These are phyloP conservation scores for Eupeodes luniger DNA, from an alignment of 2,888 invertebrate species.

Conservation along the genomic window DNA sequence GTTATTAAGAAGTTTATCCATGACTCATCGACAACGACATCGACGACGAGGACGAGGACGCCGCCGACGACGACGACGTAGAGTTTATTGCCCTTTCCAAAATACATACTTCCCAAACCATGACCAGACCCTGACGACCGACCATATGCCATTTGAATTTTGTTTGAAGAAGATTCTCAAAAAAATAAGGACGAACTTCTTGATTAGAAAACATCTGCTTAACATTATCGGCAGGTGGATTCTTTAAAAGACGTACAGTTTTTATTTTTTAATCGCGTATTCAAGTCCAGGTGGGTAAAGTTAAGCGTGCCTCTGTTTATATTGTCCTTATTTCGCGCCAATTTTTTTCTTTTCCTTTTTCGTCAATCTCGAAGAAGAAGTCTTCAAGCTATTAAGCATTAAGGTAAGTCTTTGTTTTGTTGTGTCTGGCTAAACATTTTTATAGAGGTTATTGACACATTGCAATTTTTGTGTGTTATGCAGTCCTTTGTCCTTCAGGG, in stretches of 20 bases:
- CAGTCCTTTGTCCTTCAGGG: conserved; percentile 60
- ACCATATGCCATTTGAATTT: conserved; percentile 64
- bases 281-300: conserved; percentile 53
- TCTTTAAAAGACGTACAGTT: conserved; percentile 9
- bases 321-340: conserved; percentile 62
- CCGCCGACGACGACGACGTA: not conserved
- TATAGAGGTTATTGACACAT: conserved; percentile 69
- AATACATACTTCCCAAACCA: conserved; percentile 11
- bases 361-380: no score
- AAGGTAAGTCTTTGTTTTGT: conserved; percentile 46
- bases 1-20: conserved; percentile 53
- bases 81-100: conserved; percentile 68
- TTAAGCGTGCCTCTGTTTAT: conserved; percentile 63
- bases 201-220: conserved; percentile 69
- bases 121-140: not conserved
- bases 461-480: conserved; percentile 58
- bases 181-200: conserved; percentile 45
- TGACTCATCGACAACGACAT: conserved; percentile 56
- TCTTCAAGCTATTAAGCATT: conserved; percentile 13
- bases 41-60: no score
- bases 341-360: not conserved
- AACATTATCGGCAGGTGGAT: conserved; percentile 63
- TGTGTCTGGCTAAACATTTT: conserved; percentile 59
- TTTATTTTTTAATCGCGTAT: not conserved
- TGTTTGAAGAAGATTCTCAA: not conserved